Evolutionary conservation across 1,140 invertebrate genomes (phyloP).

Genomic region (Sycophaga agraensis): DNA sequence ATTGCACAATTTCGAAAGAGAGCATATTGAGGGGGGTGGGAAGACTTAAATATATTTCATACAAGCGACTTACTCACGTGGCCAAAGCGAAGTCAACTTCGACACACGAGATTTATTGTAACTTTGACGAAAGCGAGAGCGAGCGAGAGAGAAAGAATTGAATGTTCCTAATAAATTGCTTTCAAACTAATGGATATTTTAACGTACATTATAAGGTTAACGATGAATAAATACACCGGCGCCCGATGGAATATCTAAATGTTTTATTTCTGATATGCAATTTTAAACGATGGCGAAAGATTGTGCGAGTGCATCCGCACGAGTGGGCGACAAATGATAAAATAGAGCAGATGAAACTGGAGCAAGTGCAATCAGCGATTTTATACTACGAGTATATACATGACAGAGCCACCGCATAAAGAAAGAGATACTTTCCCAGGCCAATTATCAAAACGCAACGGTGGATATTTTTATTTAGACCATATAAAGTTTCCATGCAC

Average conservation of each 20-base stretch:
- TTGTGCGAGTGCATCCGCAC: not conserved
- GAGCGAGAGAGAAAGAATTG: conserved; percentile 31
- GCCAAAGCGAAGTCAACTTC: conserved; percentile 20
- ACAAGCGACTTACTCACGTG: conserved; percentile 8
- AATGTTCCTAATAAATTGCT: conserved; percentile 49
- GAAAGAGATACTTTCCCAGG: conserved; percentile 1
- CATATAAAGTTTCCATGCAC: no score
- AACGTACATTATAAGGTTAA: conserved; percentile 33
- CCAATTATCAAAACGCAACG: not conserved
- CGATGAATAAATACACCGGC: conserved; percentile 23
- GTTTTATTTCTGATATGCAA: conserved; percentile 24
- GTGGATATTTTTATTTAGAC: conserved; percentile 18
- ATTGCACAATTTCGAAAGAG: no score
- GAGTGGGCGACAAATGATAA: not conserved
- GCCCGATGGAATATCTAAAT: conserved; percentile 16
- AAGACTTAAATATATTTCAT: no score
- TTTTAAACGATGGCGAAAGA: not conserved
- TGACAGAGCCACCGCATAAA: not conserved
- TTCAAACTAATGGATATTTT: conserved; percentile 40
- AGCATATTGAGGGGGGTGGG: no score
- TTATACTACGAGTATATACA: not conserved
- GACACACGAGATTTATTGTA: not conserved
- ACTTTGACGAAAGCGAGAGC: no score
- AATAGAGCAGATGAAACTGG: conserved; percentile 5
- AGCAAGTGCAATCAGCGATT: conserved; percentile 26